A percentile compares a stretch with the other conserved stretches of the same genome.
These are phyloP conservation scores for Epizoanthus stellaris DNA, from an alignment of 92 coral and sea anemone genomes.

Conservation along the genomic window DNA sequence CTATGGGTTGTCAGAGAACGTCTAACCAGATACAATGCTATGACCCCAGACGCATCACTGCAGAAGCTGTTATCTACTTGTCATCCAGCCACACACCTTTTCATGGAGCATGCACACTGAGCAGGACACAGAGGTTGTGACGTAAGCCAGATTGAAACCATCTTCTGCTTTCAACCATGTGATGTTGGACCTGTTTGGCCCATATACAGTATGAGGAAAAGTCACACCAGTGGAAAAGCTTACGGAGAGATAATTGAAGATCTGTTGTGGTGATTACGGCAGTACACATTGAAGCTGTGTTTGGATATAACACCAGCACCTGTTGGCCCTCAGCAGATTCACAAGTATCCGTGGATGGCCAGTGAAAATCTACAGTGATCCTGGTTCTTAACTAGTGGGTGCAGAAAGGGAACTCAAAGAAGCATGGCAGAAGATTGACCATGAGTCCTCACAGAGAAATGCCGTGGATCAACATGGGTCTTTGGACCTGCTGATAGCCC, in stretches of 20 bases:
- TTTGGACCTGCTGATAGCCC: constrained; percentile 84
- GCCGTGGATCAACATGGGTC: constrained; percentile 65
- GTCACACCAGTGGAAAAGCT: constrained; percentile 67
- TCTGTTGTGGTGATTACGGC: constrained; percentile 49
- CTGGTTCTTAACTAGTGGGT: constrained; percentile 77
- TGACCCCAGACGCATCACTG: constrained; percentile 65
- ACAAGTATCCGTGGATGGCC: constrained; percentile 75
- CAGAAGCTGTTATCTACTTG: constrained; percentile 67
- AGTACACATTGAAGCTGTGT: constrained; percentile 72
- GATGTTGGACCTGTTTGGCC: constrained; percentile 77
- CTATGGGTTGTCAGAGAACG: constrained; percentile 64
- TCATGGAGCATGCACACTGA: constrained; percentile 62
- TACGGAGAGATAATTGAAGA: constrained; percentile 69
- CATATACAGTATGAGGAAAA: constrained; percentile 54
- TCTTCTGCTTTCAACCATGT: constrained; percentile 63
- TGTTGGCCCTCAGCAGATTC: constrained; percentile 69
- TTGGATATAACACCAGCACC: constrained; percentile 66
- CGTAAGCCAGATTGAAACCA: constrained; percentile 53
- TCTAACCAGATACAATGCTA: constrained; percentile 65
- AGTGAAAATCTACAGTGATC: constrained; percentile 71
- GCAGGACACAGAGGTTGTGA: constrained; percentile 58
- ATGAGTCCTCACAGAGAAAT: constrained; percentile 33
- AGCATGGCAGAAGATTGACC: constrained; percentile 69
- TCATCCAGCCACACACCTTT: constrained; percentile 67
- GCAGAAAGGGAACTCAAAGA: constrained; percentile 69